These are phyloP conservation scores for Muscicapa comitata DNA, from an alignment of 2,797 vertebrate species.

Conservation along the genomic window DNA sequence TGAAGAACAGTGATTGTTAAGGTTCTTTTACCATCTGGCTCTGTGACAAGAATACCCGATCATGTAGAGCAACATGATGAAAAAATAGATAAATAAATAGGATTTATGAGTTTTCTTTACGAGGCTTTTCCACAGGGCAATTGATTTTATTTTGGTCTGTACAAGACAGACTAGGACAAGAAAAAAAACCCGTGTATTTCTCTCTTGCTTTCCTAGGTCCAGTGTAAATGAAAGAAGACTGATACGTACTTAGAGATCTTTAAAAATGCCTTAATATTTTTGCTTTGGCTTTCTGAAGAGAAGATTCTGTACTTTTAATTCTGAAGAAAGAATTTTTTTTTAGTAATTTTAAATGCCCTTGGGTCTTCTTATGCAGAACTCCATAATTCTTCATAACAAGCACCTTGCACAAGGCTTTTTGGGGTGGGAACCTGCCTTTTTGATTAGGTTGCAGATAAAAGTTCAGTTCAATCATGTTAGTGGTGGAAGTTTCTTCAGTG, in stretches of 20 bases:
- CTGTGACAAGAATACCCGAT: neutral
- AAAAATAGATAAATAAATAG: conserved; percentile 54
- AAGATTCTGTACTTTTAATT: neutral
- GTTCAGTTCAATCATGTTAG: neutral
- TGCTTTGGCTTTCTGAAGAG: neutral
- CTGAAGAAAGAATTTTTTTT: neutral
- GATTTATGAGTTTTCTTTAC: conserved; percentile 38
- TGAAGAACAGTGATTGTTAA: neutral
- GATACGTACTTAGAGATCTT: neutral
- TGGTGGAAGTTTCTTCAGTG: conserved; percentile 3
- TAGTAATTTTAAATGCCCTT: neutral
- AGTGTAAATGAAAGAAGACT: neutral
- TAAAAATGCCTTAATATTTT: neutral
- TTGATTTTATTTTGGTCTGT: conserved; percentile 45
- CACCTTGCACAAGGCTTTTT: neutral
- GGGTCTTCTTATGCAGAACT: neutral
- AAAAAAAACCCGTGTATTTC: neutral
- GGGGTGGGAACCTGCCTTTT: neutral
- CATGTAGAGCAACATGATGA: conserved; percentile 14
- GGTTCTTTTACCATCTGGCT: conserved; percentile 13
- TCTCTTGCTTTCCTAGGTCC: neutral
- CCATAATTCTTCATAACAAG: neutral
- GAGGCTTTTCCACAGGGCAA: conserved; percentile 12
- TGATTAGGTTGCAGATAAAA: neutral
- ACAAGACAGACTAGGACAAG: neutral